These are phyloP conservation scores for Calliopsis andreniformis DNA, from an alignment of 1,140 invertebrate genomes.

Conservation along the genomic window DNA sequence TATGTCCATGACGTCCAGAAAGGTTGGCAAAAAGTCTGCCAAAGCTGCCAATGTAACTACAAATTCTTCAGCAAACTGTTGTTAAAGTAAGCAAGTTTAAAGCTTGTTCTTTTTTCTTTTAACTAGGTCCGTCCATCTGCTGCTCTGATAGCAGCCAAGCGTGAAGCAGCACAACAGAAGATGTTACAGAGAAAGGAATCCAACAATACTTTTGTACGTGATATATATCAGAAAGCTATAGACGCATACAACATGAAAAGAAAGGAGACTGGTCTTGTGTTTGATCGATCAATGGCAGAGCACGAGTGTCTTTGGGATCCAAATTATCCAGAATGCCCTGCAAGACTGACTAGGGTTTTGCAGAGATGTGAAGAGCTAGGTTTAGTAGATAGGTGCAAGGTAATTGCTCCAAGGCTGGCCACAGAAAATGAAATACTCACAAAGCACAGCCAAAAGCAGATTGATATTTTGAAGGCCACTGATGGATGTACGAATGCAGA, in stretches of 20 bases:
- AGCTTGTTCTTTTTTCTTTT: not conserved
- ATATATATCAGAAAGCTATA: conserved; percentile 83
- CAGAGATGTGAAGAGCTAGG: conserved; percentile 88
- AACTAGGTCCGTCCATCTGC: conserved; percentile 74
- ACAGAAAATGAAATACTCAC: conserved; percentile 87
- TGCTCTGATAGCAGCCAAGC: conserved; percentile 76
- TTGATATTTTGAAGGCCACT: conserved; percentile 86
- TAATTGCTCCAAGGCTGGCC: conserved; percentile 83
- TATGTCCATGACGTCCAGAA: conserved; percentile 57
- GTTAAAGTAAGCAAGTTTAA: not conserved
- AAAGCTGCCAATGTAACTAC: conserved; percentile 65
- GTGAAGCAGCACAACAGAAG: conserved; percentile 73
- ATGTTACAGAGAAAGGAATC: conserved; percentile 62
- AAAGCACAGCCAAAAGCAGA: conserved; percentile 85
- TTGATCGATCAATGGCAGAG: conserved; percentile 88
- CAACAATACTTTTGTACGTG: conserved; percentile 65
- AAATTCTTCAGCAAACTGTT: not conserved
- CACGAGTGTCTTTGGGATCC: conserved; percentile 92
- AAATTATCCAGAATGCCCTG: conserved; percentile 91
- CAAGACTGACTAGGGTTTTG: conserved; percentile 87
- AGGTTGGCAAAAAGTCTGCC: conserved; percentile 46
- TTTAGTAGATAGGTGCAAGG: conserved; percentile 86
- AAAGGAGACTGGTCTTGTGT: conserved; percentile 89
- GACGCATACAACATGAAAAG: conserved; percentile 83
- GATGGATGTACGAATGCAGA: conserved; percentile 82